Conservation (phyloP, 2,888 invertebrate genomes). For the Physocephala rufipes region DNA sequence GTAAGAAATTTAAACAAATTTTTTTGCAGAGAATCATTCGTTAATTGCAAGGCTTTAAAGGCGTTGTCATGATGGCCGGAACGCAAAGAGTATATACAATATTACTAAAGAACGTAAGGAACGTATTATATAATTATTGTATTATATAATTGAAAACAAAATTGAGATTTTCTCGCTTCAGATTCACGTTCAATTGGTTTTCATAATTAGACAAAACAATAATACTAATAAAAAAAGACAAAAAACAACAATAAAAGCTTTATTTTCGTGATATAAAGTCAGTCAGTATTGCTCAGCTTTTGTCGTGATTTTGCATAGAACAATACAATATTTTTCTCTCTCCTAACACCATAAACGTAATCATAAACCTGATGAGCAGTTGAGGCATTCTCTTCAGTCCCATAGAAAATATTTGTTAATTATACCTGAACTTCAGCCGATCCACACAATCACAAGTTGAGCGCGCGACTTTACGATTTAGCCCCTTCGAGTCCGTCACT, state of each 20-base stretch:
- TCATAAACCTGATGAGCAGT: too few relatives aligned
- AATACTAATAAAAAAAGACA: neutral
- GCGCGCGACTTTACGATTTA: neutral
- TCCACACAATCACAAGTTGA: neutral
- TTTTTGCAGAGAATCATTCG: neutral
- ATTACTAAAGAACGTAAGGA: neutral
- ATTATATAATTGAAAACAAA: conserved; percentile 24
- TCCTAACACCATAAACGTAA: too few relatives aligned
- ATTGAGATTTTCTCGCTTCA: conserved; percentile 9
- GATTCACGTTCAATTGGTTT: conserved; percentile 16
- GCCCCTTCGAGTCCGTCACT: neutral
- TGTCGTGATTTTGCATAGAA: too few relatives aligned
- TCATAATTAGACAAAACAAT: conserved; percentile 25
- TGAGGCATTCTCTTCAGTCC: too few relatives aligned
- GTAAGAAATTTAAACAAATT: too few relatives aligned
- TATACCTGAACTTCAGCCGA: conserved; percentile 37
- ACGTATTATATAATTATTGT: too few relatives aligned
- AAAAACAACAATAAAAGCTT: conserved; percentile 18
- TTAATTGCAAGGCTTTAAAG: conserved; percentile 3
- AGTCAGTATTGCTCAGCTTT: neutral
- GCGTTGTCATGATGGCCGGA: neutral
- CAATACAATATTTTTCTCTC: conserved; percentile 8
- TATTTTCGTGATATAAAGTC: conserved; percentile 26
- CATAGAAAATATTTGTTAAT: conserved; percentile 29
- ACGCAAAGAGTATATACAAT: too few relatives aligned